phyloP scores from a whole-genome alignment of 2,888 invertebrate genomes.

The Athripsodes cinereus region DNA sequence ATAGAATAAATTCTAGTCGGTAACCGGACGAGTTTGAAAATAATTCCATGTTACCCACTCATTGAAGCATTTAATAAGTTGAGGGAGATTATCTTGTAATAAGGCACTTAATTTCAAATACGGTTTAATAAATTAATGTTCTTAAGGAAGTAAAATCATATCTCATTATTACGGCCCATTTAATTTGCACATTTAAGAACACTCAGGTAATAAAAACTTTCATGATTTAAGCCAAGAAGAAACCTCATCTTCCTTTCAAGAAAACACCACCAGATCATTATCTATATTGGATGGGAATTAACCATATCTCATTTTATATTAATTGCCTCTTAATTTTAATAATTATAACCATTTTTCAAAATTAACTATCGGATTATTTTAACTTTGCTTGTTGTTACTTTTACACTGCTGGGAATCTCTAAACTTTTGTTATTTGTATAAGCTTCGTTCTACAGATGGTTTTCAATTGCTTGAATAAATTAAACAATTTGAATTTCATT shows the following conservation, averaged over 20 bases:
- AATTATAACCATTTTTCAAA: conserved; percentile 1
- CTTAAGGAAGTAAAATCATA: conserved; percentile 27
- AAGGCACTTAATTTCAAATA: conserved; percentile 27
- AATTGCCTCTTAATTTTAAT: conserved; percentile 7
- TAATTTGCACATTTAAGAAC: conserved; percentile 28
- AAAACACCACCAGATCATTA: conserved; percentile 9
- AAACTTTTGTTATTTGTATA: too few species aligned
- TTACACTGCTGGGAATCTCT: background rate
- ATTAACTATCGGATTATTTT: background rate
- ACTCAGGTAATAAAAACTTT: conserved; percentile 28
- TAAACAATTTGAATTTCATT: background rate
- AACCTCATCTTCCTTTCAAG: conserved; percentile 16
- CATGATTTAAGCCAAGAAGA: conserved; percentile 22
- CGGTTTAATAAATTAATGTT: conserved; percentile 26
- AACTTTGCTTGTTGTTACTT: background rate
- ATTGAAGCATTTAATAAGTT: conserved; percentile 24
- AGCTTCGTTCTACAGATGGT: too few species aligned
- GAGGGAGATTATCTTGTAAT: conserved; percentile 26
- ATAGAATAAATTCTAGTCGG: too few species aligned
- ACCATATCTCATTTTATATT: conserved; percentile 2
- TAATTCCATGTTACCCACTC: conserved; percentile 12
- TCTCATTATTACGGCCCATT: conserved; percentile 29
- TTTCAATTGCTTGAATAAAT: background rate
- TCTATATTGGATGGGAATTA: background rate
- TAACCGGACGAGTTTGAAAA: background rate